A percentile compares a stretch with the other conserved stretches of the same genome.
Evolutionary conservation across 2,113 vertebrate genomes (phyloP).

Genomic region (Polypterus senegalus): DNA sequence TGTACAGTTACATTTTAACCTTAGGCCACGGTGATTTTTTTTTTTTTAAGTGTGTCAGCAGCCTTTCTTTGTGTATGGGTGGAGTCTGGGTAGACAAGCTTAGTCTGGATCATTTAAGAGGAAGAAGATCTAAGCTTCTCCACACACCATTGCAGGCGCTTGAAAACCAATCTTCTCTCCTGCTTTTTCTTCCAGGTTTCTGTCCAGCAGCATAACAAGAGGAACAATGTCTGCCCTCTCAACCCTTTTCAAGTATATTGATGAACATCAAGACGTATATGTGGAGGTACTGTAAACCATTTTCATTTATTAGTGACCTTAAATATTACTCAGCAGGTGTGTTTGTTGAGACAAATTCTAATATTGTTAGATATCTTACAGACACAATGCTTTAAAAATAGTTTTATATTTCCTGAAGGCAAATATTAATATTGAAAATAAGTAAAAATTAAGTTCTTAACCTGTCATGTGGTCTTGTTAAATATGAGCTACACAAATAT

Average conservation of each 20-base stretch:
- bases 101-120: background rate
- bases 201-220: background rate
- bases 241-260: slow-evolving; percentile 72
- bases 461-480: background rate
- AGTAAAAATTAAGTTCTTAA: background rate
- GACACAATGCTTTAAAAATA: background rate
- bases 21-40: background rate
- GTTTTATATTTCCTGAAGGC: fast-evolving
- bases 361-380: background rate
- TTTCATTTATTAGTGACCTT: background rate
- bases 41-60: background rate
- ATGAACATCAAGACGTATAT: slow-evolving; percentile 79
- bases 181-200: background rate
- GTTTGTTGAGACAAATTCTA: background rate
- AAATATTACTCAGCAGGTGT: background rate
- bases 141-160: too few relatives aligned
- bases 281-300: slow-evolving; percentile 54
- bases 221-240: slow-evolving; percentile 59
- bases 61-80: background rate
- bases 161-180: too few relatives aligned
- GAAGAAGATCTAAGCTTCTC: too few relatives aligned
- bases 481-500: background rate
- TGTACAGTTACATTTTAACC: background rate
- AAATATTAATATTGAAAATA: background rate
- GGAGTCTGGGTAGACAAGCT: background rate